Evolutionary conservation across 2,113 vertebrate species (phyloP), one percentile per base, ranked within the genome.

Genomic region (Silurus glanis): DNA sequence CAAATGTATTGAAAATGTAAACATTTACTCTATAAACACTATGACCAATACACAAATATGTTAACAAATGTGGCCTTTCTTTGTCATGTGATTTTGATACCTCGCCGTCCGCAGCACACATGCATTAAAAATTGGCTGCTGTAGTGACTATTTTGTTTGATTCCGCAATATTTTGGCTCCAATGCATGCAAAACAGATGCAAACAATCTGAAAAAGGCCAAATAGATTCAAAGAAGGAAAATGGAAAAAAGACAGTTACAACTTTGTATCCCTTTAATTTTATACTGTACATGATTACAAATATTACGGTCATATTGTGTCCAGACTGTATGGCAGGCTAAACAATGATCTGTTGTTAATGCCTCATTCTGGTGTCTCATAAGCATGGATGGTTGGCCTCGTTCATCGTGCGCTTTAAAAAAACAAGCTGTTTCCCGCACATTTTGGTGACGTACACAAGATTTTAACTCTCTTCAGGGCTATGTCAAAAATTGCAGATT

Each of bases 321-420:
- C 37, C 23, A 56, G 51, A 8, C 53, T 58, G 14, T 79, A 16
- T 58, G 58, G 76, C 55, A 59, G 25, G 12, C 45, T 59, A 45
- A 58, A 45, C 74, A 53, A 6, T 21, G 55, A 25, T 80, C 49
- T 76, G 49, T 59, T 80, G n/a, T 58, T 58, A 74, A 25, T 79
- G 16, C 78, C n/a, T 80, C 12, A 80, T 45, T 80, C 53, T 78
- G 51, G 6, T 80, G 56, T 80, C 78, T 80, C 53, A 45, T 14
- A 80, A 23, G 78, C 45, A 80, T 80, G 19, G 19, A 80, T 21
- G 28, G 59, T 80, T 80, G 78, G 55, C 78, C 56, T 28, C 1
- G 56, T 80, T 80, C 56, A 80, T 17, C 28, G 23, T 21, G 9
- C 16, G 25, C 28, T 17, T 80, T 80, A 59, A 59, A 21, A 45